Conservation (phyloP, 2,888 invertebrate species). For the Cryptocephalus moraei region DNA sequence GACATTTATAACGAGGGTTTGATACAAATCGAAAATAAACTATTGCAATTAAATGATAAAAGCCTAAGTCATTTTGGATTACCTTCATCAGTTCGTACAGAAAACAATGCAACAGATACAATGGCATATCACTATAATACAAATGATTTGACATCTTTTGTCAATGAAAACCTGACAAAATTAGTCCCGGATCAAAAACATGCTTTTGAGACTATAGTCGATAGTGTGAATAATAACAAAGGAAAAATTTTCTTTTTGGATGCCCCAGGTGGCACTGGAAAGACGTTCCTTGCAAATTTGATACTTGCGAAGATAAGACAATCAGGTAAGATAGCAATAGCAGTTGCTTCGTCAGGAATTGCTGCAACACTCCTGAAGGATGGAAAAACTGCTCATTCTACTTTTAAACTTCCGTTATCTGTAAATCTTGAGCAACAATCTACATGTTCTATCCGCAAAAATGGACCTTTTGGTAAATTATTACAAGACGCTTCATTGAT, state of each 20-base stretch:
- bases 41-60: background rate
- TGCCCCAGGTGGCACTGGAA: background rate
- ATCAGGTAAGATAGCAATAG: background rate
- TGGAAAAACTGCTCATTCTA: background rate
- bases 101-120: background rate
- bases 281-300: background rate
- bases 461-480: background rate
- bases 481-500: background rate
- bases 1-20: too few relatives aligned
- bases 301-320: background rate
- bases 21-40: conserved; percentile 1
- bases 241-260: too few relatives aligned
- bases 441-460: background rate
- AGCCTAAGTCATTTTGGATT: background rate
- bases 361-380: background rate
- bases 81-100: background rate
- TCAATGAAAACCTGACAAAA: too few relatives aligned
- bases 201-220: too few relatives aligned
- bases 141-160: too few relatives aligned
- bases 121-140: background rate
- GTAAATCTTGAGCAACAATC: background rate
- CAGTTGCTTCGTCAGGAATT: background rate
- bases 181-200: too few relatives aligned
- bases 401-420: background rate
- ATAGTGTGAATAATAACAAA: too few relatives aligned